Percentiles rank a stretch among this genome's conserved stretches.
Conservation (phyloP, 2,888 invertebrate species). For the Acronicta psi region DNA sequence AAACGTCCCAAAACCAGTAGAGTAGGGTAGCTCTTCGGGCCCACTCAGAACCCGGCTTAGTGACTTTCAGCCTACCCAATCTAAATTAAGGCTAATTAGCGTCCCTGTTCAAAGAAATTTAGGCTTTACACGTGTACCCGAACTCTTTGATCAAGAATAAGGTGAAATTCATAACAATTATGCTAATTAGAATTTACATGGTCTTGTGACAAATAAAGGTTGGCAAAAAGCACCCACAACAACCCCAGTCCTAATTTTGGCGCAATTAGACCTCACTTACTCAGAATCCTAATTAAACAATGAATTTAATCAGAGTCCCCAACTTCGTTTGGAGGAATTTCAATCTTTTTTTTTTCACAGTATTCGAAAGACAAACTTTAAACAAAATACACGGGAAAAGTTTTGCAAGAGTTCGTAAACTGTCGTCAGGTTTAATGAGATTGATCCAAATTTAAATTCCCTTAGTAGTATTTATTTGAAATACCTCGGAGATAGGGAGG, state of each 20-base stretch:
- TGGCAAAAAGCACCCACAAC: conserved; percentile 5
- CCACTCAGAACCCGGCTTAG: conserved; percentile 10
- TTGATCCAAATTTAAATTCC: conserved; percentile 72
- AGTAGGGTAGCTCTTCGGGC: conserved; percentile 13
- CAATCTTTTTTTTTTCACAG: conserved; percentile 42
- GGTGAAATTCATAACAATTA: conserved; percentile 47
- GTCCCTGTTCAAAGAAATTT: conserved; percentile 29
- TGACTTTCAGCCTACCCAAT: conserved; percentile 22
- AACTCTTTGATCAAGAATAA: conserved; percentile 53
- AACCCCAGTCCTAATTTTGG: conserved; percentile 22
- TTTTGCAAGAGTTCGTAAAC: conserved; percentile 58
- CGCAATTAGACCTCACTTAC: conserved; percentile 25
- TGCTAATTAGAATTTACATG: conserved; percentile 56
- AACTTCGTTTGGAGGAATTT: conserved; percentile 1
- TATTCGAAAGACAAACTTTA: conserved; percentile 54
- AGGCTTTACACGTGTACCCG: conserved; percentile 21
- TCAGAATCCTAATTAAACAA: conserved; percentile 41
- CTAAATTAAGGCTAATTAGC: conserved; percentile 46
- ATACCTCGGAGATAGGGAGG: conserved; percentile 26
- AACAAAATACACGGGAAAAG: conserved; percentile 59
- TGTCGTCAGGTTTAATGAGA: conserved; percentile 74
- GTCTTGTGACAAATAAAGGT: conserved; percentile 23
- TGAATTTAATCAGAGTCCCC: conserved; percentile 19
- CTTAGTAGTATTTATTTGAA: conserved; percentile 48
- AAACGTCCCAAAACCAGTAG: conserved; percentile 16